Evolutionary conservation across 2,888 invertebrate genomes (phyloP), one percentile per base, ranked within the genome.

Genomic region (Himalopsyche anomala): DNA sequence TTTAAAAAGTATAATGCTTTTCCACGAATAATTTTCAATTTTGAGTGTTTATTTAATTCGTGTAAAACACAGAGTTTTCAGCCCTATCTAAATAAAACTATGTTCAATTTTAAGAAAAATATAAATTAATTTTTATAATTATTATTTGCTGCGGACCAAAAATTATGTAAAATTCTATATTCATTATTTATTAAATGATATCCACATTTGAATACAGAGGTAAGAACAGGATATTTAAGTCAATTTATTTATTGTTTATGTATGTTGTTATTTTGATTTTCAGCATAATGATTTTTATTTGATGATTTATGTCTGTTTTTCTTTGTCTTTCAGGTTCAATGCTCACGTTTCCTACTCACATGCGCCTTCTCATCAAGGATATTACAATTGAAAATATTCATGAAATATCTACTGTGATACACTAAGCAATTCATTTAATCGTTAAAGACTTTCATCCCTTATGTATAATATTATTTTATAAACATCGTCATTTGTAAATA

Each of bases 21-120:
- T 28, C 28, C 28, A 28, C 28, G 1, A 28, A 28, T 28, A 28
- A 28, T 28, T 28, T 0, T 1, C 28, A 28, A 28, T 28, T 28
- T 1, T 1, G 28, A 28, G 28, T 28, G 28, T 28, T 28, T 40
- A 40, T 5, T 40, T 6, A 0, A 40, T 40, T 40, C 3, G 6
- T 40, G 3, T 40, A 40, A 40, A 40, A 40, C 40, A 40, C 40
- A 5, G 40, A 40, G 40, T 6, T 40, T 40, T 40, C 5, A 40
- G 40, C 6, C 0, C 6, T 2, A 40, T 40, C 5, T 6, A 6
- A 40, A 40, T 40, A 40, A 40, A 6, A 3, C 5, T 40, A 40
- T 6, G 40, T 40, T 6, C 5, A 40, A 40, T 40, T 40, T 40
- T 40, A 40, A 40, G 40, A 40, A 6, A 40, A 91, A 19, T 69